These are phyloP conservation scores for Hydroisotoma schaefferi DNA, from an alignment of 2,888 invertebrate genomes.

Conservation along the genomic window DNA sequence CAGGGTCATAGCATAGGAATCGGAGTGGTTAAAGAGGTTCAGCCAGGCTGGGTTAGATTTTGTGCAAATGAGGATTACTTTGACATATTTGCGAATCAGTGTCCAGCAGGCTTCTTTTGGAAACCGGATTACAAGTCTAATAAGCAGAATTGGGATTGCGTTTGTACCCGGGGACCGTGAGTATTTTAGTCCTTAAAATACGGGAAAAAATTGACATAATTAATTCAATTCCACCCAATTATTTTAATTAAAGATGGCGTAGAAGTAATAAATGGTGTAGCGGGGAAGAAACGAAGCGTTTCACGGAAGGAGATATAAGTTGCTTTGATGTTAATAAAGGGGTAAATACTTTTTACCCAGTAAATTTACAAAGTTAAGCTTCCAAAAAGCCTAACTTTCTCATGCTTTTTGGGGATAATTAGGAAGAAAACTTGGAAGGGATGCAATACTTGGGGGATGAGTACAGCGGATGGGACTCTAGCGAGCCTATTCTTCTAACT, in stretches of 20 bases:
- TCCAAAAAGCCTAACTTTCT: too few relatives aligned
- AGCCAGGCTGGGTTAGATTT: constrained; percentile 35
- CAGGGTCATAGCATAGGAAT: too few relatives aligned
- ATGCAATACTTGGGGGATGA: constrained; percentile 35
- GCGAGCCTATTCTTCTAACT: constrained; percentile 26
- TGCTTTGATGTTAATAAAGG: constrained; percentile 28
- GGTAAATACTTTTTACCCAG: constrained; percentile 3
- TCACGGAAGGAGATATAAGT: constrained; percentile 28
- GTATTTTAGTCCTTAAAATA: constrained; percentile 5
- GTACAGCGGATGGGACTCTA: constrained; percentile 31
- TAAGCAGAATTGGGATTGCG: constrained; percentile 36
- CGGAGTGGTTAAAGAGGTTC: constrained; percentile 9
- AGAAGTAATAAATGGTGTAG: constrained; percentile 31
- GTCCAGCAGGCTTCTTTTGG: constrained; percentile 41
- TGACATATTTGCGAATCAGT: constrained; percentile 38
- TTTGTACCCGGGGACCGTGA: constrained; percentile 42
- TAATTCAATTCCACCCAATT: neutral
- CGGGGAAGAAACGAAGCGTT: constrained; percentile 26
- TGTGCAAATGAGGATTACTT: constrained; percentile 20
- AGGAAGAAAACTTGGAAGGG: constrained; percentile 25
- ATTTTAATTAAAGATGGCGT: constrained; percentile 22
- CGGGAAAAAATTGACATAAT: neutral
- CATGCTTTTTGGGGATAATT: neutral
- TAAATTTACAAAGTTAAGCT: neutral
- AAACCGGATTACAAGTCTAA: constrained; percentile 9